Evolutionary conservation across 2,797 vertebrate species (phyloP), one percentile per base, ranked within the genome.

Genomic region (Carapus acus): DNA sequence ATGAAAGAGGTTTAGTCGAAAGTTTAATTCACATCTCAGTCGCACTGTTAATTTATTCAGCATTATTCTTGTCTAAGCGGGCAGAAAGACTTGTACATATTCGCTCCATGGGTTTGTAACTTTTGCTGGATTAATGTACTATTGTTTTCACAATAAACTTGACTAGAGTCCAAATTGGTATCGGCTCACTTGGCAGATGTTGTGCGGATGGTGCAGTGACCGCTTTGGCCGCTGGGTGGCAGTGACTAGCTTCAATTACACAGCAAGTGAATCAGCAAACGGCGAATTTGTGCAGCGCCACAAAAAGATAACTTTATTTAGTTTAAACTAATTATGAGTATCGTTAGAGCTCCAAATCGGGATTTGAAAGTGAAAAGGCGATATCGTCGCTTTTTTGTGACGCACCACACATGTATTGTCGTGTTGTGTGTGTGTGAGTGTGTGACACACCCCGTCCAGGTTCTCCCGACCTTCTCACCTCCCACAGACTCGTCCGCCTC

Each of bases 141-240:
- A 68, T 66, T 42, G 74, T 79, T 82, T 73, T 78, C 54, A 74
- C 54, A 86, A 86, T 87, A 86, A 86, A 87, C 20, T 5, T 65
- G 11, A 65, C 50, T 17, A 15, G 34, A 15, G 34, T 36, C 2
- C 14, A 33, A 11, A 33, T 33, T n/a, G n/a, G n/a, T 33, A 33
- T 33, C 14, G 6, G 31, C 11, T 33, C 4, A 9, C 6, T 33
- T 33, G 4, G 13, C 4, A 13, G 14, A 4, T 7, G 34, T n/a
- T 36, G n/a, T 4, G 13, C 14, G 23, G n/a, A n/a, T 4, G 1
- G 0, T 67, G 69, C 49, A 49, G 55, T 58, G 19, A 4, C 48
- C 1, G 2, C 1, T 1, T 8, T 1, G 0, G 1, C 1, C 77
- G 24, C 24, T 27, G 9, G 9, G 9, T 27, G 24, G 24, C 24